Base-by-base conservation (phyloP, 1,140 invertebrate species). In the Muscidifurax raptorellus region DNA sequence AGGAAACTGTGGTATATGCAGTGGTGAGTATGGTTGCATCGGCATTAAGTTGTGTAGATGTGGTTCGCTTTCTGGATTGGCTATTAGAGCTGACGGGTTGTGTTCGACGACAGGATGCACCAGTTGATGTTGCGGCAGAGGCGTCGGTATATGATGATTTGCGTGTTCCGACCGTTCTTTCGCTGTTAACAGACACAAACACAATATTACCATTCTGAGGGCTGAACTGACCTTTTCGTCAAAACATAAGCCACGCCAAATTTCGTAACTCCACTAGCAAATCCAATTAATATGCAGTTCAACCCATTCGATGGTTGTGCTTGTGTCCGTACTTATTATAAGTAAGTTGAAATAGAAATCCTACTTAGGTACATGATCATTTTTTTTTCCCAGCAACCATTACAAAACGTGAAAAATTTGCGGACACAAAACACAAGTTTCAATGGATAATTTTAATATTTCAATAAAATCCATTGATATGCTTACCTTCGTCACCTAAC, bases 231-330 rank as follows among this genome's bases (percentile, higher is more conserved):
- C 84, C 84, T 88, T 88, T 86, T 80, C 52, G 79, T 87, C 80
- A 83, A 78, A 86, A 79, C 86, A 82, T 88, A 87, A 85, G 75
- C 77, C 52, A 83, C 64, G 64, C 78, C 78, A 82, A 76, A 69
- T 85, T 82, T 72, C 25, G 74, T 82, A 67, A 59, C 67, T 82
- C 25, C 82, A 78, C 36, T 83, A 28, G 76, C 59, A 85, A 86
- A 75, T 88, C 82, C 82, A 86, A 90, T 88, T 78, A 85, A 72
- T 88, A 87, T 88, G 89, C 90, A 91, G 91, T 91, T 90, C 90
- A 91, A 91, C 90, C 90, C 90, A 86, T 89, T 89, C 85, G 89
- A 91, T 91, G 91, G 91, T 91, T 91, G 91, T 91, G 91, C 90
- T 91, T 91, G 91, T 91, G 90, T 91, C 90, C 90, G 88, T 90